Conservation (phyloP, 2,113 vertebrate species). For the Sitta europaea region DNA sequence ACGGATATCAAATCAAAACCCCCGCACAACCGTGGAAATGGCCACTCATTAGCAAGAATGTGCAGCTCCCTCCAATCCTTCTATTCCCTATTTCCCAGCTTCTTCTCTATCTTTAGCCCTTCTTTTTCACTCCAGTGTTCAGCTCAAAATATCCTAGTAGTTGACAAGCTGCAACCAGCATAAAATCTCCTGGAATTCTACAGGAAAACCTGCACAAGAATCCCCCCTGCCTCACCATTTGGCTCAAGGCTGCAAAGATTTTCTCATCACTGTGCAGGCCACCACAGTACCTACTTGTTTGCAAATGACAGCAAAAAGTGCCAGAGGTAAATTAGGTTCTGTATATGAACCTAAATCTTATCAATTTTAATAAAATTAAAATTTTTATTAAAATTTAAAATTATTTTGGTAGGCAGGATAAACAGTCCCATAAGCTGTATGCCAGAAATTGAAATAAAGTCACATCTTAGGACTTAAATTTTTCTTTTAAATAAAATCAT, state of each 20-base stretch:
- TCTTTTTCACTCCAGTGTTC: neutral
- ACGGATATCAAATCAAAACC: neutral
- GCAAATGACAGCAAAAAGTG: neutral
- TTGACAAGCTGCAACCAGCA: neutral
- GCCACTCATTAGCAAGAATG: neutral
- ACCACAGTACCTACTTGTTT: neutral
- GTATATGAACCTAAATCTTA: neutral
- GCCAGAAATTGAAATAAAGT: neutral
- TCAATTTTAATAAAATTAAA: neutral
- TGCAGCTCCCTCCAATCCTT: neutral
- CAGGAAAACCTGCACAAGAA: neutral
- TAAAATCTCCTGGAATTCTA: neutral
- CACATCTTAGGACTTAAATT: neutral
- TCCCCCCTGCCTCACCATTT: neutral
- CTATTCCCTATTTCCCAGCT: neutral
- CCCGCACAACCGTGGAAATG: neutral
- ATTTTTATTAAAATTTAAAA: too few species aligned
- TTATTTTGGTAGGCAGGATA: neutral
- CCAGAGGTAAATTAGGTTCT: too few species aligned
- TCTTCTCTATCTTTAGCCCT: conserved; percentile 5
- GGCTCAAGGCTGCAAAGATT: neutral
- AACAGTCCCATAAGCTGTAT: neutral
- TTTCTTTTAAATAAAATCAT: neutral
- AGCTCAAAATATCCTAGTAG: conserved; percentile 5
- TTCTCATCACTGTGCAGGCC: neutral